A percentile compares a stretch with the other conserved stretches of the same genome.
These are phyloP conservation scores for Anoura caudifer DNA, from an alignment of 2,113 vertebrate genomes.

Conservation along the genomic window DNA sequence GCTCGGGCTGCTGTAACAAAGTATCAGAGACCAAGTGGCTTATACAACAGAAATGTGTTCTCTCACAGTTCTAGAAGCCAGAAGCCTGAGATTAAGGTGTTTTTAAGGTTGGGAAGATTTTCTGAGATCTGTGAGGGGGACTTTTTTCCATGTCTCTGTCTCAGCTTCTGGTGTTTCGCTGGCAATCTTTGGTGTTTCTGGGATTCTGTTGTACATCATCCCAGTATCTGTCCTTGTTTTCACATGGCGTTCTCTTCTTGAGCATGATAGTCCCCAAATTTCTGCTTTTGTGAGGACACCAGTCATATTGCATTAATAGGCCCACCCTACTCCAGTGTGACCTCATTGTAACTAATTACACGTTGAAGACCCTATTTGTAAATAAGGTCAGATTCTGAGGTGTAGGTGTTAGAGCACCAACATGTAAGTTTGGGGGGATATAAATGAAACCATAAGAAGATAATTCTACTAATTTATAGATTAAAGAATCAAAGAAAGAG, in stretches of 20 bases:
- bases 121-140: too few species aligned
- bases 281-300: not conserved
- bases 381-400: not conserved
- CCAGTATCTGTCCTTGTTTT: fast-evolving
- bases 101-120: too few species aligned
- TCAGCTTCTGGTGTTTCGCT: fast-evolving
- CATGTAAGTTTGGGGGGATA: not conserved
- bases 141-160: fast-evolving
- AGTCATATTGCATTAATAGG: fast-evolving
- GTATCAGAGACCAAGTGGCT: too few species aligned
- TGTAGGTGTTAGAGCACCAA: not conserved
- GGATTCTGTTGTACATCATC: fast-evolving
- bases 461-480: not conserved
- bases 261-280: too few species aligned
- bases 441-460: not conserved
- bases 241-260: fast-evolving
- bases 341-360: not conserved
- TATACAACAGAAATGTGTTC: not conserved
- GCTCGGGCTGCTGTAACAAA: not conserved
- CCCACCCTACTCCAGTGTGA: fast-evolving
- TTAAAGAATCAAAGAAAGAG: not conserved
- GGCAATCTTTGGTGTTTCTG: not conserved
- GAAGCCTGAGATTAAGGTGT: not conserved
- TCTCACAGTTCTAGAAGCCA: too few species aligned
- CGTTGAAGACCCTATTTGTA: not conserved